Base-by-base conservation (phyloP, 2,888 invertebrate species). In the Troides helena region DNA sequence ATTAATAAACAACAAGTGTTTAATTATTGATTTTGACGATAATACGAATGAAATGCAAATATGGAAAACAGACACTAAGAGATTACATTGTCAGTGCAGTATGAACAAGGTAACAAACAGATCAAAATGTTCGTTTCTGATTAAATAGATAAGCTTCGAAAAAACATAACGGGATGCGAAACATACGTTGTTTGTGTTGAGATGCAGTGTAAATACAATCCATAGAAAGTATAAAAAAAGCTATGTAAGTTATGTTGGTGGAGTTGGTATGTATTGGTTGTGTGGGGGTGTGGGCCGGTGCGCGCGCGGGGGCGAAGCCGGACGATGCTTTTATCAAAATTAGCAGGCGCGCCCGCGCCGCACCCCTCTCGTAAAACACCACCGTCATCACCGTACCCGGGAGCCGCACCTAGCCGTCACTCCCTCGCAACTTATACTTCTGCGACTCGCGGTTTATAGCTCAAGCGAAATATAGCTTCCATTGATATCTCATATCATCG, bases 241-340 rank as follows among this genome's bases (percentile, higher is more conserved):
- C 21, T 10, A 14, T 8, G 59, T 14, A 69, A 14, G 46, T 46
- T 46, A 46, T 57, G 62, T 66, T 36, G 66, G 69, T 70, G 46
- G 59, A 61, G 50, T 68, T 76, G 73, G 78, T 82, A 82, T 85
- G 85, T 86, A 85, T 85, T 74, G 78, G 75, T 77, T 75, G 77
- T 78, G 75, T 72, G 67, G 60, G 74, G 46, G 46, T 76, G 12
- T 12, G 76, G 91, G 92, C 78, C 6, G 46, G 46, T 12, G 39
- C 36, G 36, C 6, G 36, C 7, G 36, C 10, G 7, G 39, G 14
- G 12, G 46, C 46, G 91, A 86, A 92, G 89, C 86, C 87, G 86
- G 83, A 81, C 85, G 87, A 88, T 81, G 92, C 92, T 92, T 92
- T 92, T 92, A 92, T 90, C 91, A 85, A 92, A 92, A 92, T 92